These are phyloP conservation scores for Cyprinodon variegatus DNA, from an alignment of 2,113 vertebrate genomes.

Conservation along the genomic window DNA sequence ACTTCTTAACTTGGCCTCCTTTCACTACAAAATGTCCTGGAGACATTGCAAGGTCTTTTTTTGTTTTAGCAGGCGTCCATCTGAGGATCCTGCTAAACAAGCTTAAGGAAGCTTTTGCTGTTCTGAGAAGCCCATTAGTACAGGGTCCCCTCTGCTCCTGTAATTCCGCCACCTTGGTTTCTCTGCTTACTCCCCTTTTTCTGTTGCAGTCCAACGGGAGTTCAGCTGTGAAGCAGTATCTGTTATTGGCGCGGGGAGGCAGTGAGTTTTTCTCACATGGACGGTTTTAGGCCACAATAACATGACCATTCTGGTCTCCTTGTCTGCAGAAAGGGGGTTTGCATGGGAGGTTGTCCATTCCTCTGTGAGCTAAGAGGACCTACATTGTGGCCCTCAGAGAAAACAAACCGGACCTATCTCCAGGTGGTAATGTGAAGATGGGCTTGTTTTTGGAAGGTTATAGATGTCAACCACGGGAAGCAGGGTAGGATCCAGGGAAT, in stretches of 20 bases:
- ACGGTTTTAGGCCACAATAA: constrained; percentile 28
- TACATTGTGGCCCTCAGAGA: constrained; percentile 80
- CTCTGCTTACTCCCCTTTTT: constrained; percentile 43
- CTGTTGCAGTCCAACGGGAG: constrained; percentile 77
- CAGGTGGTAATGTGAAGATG: constrained; percentile 89
- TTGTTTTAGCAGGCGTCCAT: constrained; percentile 59
- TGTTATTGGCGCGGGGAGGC: constrained; percentile 15
- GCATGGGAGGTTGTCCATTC: constrained; percentile 19
- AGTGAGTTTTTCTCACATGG: constrained; percentile 40
- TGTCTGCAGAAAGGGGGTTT: constrained; percentile 26
- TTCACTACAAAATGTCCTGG: constrained; percentile 69
- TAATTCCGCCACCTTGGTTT: constrained; percentile 23
- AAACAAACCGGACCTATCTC: constrained; percentile 97
- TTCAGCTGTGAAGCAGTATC: constrained; percentile 53
- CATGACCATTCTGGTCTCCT: constrained; percentile 34
- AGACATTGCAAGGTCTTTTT: constrained; percentile 63
- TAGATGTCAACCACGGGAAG: constrained; percentile 89
- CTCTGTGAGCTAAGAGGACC: constrained; percentile 7
- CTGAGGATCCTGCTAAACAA: constrained; percentile 56
- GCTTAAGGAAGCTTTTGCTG: constrained; percentile 52
- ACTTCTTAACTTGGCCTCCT: constrained; percentile 65
- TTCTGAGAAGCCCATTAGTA: constrained; percentile 68
- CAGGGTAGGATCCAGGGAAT: constrained; percentile 88
- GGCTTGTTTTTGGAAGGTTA: constrained; percentile 86
- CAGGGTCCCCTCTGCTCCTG: constrained; percentile 68